Evolutionary conservation across 1,140 invertebrate genomes (phyloP).

Genomic region (Hermetia illucens): DNA sequence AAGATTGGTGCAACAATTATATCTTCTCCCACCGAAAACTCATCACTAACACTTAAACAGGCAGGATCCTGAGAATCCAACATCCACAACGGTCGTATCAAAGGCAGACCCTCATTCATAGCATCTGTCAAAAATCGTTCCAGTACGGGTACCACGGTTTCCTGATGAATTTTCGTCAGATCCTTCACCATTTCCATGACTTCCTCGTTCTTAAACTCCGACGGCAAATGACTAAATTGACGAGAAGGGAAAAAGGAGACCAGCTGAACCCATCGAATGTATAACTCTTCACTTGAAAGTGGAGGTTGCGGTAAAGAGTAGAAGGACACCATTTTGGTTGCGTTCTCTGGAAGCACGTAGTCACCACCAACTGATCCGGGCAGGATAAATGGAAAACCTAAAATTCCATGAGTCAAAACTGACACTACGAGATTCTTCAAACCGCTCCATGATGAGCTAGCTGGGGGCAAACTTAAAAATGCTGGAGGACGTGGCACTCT

Average conservation of each 20-base stretch:
- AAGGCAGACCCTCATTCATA: conserved; percentile 61
- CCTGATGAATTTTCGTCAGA: conserved; percentile 58
- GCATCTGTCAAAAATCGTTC: conserved; percentile 61
- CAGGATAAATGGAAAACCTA: conserved; percentile 84
- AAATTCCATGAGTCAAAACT: conserved; percentile 67
- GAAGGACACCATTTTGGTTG: conserved; percentile 24
- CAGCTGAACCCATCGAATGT: conserved; percentile 86
- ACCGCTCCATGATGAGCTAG: conserved; percentile 79
- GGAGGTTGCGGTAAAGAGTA: conserved; percentile 22
- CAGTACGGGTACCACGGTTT: conserved; percentile 57
- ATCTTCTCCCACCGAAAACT: conserved; percentile 84
- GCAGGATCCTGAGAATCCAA: conserved; percentile 65
- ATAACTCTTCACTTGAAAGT: conserved; percentile 73
- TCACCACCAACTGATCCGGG: conserved; percentile 88
- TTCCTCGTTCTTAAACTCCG: conserved; percentile 61
- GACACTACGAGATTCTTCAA: conserved; percentile 50
- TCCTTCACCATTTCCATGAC: conserved; percentile 63
- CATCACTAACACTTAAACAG: conserved; percentile 64
- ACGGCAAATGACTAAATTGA: conserved; percentile 79
- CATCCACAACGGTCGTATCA: conserved; percentile 87
- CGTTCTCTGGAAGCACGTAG: conserved; percentile 18
- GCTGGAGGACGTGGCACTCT: conserved; percentile 66
- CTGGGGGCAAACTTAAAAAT: conserved; percentile 74
- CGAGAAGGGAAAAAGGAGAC: conserved; percentile 86
- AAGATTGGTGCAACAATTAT: conserved; percentile 84